Percentiles rank a stretch among this genome's conserved stretches.
Conservation (phyloP, 2,888 invertebrate genomes). For the Polyploca ridens region DNA sequence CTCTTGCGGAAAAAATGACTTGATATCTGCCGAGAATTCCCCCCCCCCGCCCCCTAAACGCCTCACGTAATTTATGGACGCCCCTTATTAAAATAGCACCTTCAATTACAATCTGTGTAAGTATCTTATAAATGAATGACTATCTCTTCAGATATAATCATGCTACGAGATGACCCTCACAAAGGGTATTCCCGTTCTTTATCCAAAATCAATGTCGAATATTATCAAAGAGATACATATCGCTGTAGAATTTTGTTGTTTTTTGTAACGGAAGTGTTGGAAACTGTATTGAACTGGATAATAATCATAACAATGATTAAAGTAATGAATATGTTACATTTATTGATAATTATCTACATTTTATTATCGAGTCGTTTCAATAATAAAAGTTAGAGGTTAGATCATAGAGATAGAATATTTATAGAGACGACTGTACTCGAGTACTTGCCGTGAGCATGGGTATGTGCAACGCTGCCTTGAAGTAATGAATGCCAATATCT, state of each 20-base stretch:
- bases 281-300: background rate
- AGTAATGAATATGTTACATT: background rate
- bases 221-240: slow-evolving; percentile 7
- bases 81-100: background rate
- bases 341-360: background rate
- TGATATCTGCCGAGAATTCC: too few species aligned
- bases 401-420: too few species aligned
- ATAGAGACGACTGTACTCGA: too few species aligned
- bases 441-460: too few species aligned
- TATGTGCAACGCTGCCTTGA: too few species aligned
- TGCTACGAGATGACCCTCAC: background rate
- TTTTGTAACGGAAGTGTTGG: background rate
- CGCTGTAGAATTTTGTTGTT: background rate
- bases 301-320: background rate
- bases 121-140: background rate
- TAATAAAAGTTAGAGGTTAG: too few species aligned
- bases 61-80: too few species aligned
- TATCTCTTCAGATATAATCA: background rate
- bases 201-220: slow-evolving; percentile 1
- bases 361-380: background rate
- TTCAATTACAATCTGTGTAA: background rate
- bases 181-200: background rate
- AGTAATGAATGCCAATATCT: too few species aligned
- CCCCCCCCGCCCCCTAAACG: too few species aligned
- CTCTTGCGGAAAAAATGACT: too few species aligned